Evolutionary conservation across 2,888 invertebrate genomes (phyloP).

Genomic region (Chloroclystis v-ata): DNA sequence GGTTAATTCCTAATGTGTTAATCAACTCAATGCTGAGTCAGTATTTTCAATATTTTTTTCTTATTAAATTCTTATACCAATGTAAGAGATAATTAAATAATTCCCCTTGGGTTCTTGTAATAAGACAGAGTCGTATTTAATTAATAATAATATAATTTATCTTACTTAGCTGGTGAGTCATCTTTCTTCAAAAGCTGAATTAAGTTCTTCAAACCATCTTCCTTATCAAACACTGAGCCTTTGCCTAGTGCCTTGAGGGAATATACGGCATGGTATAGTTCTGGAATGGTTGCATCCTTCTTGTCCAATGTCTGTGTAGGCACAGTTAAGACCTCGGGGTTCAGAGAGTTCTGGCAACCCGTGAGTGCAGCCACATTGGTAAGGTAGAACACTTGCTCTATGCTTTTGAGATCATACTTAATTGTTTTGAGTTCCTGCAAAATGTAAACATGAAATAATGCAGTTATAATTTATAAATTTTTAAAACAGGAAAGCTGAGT

Average conservation of each 20-base stretch:
- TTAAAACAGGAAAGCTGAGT: too few relatives aligned
- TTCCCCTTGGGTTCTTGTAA: too few relatives aligned
- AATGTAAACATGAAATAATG: neutral
- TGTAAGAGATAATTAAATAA: too few relatives aligned
- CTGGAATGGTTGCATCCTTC: constrained; percentile 81
- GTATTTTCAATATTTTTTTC: too few relatives aligned
- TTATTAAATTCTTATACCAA: too few relatives aligned
- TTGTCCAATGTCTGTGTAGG: constrained; percentile 80
- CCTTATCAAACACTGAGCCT: constrained; percentile 78
- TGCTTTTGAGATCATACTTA: constrained; percentile 58
- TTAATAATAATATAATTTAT: too few relatives aligned
- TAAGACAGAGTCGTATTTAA: too few relatives aligned
- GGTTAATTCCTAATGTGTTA: too few relatives aligned
- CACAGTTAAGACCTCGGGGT: constrained; percentile 67
- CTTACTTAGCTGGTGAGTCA: constrained; percentile 85
- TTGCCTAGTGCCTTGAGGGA: constrained; percentile 83
- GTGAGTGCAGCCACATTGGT: constrained; percentile 80
- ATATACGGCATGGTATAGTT: constrained; percentile 86
- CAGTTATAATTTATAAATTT: too few relatives aligned
- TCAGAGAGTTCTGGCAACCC: constrained; percentile 70
- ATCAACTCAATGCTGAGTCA: too few relatives aligned
- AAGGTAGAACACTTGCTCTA: constrained; percentile 82
- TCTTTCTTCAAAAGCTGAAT: constrained; percentile 90
- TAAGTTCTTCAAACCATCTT: constrained; percentile 84
- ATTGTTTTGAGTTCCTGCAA: constrained; percentile 50